phyloP scores from a whole-genome alignment of 2,113 vertebrate genomes.

The Todiramphus chloris region DNA sequence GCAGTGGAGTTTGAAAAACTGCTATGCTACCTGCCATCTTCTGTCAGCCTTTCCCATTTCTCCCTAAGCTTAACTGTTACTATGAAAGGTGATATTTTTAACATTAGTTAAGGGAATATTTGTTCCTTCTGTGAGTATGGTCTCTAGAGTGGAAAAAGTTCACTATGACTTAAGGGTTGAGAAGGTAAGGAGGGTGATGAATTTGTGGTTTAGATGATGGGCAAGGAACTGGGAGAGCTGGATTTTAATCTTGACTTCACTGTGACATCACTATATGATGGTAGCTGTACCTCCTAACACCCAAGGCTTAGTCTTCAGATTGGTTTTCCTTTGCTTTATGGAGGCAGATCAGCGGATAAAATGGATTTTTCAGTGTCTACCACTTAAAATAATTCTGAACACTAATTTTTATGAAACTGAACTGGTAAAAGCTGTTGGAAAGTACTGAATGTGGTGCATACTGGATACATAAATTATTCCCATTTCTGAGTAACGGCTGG shows the following conservation, averaged over 20 bases:
- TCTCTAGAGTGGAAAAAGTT: not conserved
- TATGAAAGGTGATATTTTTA: not conserved
- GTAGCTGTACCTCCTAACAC: not conserved
- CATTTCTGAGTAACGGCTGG: not conserved
- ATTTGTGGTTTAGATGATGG: not conserved
- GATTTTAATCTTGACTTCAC: slow-evolving; percentile 2
- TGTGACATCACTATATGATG: not conserved
- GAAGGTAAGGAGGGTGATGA: not conserved
- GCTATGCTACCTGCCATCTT: accelerated
- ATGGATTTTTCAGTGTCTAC: not conserved
- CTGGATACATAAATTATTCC: not conserved
- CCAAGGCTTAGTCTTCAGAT: not conserved
- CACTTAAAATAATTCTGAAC: not conserved
- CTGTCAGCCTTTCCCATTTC: not conserved
- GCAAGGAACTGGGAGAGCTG: slow-evolving; percentile 15
- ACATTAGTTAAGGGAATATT: not conserved
- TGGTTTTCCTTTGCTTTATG: not conserved
- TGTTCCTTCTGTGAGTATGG: not conserved
- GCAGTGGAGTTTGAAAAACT: not conserved
- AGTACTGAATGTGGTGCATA: not conserved
- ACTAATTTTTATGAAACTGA: not conserved
- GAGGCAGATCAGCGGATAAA: not conserved
- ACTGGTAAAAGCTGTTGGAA: not conserved
- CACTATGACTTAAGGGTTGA: not conserved
- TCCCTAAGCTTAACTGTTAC: not conserved